phyloP scores from a whole-genome alignment of 2,113 vertebrate genomes.

The Eolophus roseicapilla region DNA sequence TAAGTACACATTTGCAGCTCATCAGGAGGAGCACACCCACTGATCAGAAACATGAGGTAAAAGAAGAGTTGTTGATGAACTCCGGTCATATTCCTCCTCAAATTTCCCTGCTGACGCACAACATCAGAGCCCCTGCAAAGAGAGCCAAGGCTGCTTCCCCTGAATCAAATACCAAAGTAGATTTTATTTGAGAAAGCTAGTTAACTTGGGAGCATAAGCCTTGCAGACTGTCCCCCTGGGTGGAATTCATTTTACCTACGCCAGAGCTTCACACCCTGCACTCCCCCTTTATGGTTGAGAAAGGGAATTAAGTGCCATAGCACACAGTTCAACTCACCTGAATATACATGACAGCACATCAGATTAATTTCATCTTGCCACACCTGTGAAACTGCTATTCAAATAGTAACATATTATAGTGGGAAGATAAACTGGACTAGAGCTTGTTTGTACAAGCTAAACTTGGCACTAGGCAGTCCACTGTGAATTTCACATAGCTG shows the following conservation, averaged over 20 bases:
- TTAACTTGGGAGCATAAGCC: background rate
- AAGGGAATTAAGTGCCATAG: background rate
- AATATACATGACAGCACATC: background rate
- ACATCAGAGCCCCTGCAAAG: background rate
- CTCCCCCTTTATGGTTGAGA: background rate
- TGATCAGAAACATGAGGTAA: slow-evolving; percentile 33
- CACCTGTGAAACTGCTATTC: background rate
- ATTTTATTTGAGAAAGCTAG: background rate
- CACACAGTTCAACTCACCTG: background rate
- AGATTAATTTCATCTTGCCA: background rate
- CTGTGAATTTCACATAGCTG: background rate
- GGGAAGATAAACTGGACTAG: background rate
- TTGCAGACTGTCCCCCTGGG: background rate
- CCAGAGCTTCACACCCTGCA: background rate
- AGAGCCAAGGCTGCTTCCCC: background rate
- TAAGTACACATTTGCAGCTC: slow-evolving; percentile 59
- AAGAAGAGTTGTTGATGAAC: slow-evolving; percentile 24
- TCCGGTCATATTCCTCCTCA: slow-evolving; percentile 28
- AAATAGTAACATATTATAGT: background rate
- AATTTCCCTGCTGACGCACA: slow-evolving; percentile 17
- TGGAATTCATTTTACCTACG: background rate
- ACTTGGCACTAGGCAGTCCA: background rate
- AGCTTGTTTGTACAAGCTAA: background rate
- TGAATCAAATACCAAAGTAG: background rate
- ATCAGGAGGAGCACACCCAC: slow-evolving; percentile 43